Conservation (phyloP, 2,888 invertebrate species). For the Tetropium fuscum region DNA sequence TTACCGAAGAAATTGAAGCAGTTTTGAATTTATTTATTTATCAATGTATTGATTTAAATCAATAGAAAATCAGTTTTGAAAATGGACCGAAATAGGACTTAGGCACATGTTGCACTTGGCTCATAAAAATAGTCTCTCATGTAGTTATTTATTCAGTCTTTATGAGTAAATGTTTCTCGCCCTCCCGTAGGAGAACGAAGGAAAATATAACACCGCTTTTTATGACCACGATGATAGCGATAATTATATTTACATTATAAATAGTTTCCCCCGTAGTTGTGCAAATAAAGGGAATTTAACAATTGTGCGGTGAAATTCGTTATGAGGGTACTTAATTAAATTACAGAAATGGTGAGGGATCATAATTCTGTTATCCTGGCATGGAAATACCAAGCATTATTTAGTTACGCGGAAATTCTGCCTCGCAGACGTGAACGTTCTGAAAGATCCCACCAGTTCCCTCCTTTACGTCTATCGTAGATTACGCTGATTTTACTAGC, state of each 20-base stretch:
- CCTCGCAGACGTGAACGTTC: conserved; percentile 16
- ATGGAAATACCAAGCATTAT: conserved; percentile 30
- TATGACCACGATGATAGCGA: too few relatives aligned
- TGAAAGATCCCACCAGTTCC: conserved; percentile 10
- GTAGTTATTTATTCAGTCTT: too few relatives aligned
- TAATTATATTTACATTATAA: conserved; percentile 14
- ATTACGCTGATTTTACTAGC: conserved; percentile 23
- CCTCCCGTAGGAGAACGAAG: too few relatives aligned
- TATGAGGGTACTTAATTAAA: conserved; percentile 31
- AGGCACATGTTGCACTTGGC: too few relatives aligned
- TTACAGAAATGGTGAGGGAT: conserved; percentile 32
- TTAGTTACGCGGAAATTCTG: conserved; percentile 31
- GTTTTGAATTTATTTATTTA: too few relatives aligned
- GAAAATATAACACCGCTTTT: too few relatives aligned
- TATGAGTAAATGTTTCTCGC: too few relatives aligned
- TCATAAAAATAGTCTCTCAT: too few relatives aligned
- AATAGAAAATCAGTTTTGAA: too few relatives aligned
- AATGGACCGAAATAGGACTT: too few relatives aligned
- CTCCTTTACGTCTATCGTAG: conserved; percentile 12
- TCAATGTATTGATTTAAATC: too few relatives aligned
- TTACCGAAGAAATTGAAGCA: too few relatives aligned
- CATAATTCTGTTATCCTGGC: conserved; percentile 36
- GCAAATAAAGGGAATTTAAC: conserved; percentile 21
- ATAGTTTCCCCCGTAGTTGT: conserved; percentile 19
- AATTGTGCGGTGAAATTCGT: conserved; percentile 15